Percentiles rank a stretch among this genome's conserved stretches.
These are phyloP conservation scores for Arrhopalites spinosus DNA, from an alignment of 2,888 invertebrate species.

Conservation along the genomic window DNA sequence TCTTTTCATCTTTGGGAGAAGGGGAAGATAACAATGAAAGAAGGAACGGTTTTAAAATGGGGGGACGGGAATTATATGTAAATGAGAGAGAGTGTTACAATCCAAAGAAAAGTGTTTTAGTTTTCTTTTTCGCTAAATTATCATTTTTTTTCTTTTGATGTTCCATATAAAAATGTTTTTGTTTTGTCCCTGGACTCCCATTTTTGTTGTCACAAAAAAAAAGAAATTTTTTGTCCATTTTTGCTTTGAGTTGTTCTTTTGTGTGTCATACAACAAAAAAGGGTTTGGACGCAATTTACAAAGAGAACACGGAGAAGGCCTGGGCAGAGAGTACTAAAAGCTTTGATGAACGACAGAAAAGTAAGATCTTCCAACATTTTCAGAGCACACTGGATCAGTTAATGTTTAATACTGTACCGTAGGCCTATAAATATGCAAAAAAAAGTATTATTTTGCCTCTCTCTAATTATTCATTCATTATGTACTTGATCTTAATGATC, in stretches of 20 bases:
- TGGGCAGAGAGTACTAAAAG: conserved; percentile 87
- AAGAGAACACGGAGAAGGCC: conserved; percentile 82
- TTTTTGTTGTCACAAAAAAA: not conserved
- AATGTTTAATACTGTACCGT: not conserved
- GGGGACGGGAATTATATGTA: not conserved
- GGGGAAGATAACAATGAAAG: not conserved
- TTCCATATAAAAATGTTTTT: conserved; percentile 1
- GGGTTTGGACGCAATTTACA: conserved; percentile 83
- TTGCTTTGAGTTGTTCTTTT: conserved; percentile 23
- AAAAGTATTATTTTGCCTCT: not conserved
- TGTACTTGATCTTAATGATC: not conserved
- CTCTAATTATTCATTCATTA: not conserved
- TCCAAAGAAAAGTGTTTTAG: conserved; percentile 77
- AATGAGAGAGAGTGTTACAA: conserved; percentile 80
- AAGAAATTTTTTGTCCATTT: not conserved
- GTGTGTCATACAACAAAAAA: conserved; percentile 58
- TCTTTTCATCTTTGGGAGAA: not conserved
- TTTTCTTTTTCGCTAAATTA: conserved; percentile 65
- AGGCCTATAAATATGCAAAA: not conserved
- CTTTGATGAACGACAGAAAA: conserved; percentile 86
- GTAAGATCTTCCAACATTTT: conserved; percentile 65
- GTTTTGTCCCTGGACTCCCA: not conserved
- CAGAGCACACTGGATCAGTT: not conserved
- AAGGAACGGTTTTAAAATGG: no score
- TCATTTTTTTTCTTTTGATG: not conserved